Conservation (phyloP, 2,888 invertebrate species). For the Pheosia tremula region DNA sequence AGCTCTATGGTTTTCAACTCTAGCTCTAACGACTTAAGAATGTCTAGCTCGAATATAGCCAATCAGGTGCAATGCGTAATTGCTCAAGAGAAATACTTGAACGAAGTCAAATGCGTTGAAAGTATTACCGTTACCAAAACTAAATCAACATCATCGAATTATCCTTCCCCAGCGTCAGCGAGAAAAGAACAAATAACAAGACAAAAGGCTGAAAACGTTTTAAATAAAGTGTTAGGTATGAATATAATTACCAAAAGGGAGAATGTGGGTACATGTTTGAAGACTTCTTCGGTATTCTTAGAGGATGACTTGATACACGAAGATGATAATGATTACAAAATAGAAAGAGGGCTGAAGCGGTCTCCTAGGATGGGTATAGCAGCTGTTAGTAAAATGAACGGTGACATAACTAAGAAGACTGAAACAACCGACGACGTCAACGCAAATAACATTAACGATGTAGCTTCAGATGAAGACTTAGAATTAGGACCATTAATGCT, state of each 20-base stretch:
- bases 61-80: conserved; percentile 81
- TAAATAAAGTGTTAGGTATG: conserved; percentile 79
- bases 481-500: conserved; percentile 87
- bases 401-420: conserved; percentile 76
- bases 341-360: conserved; percentile 72
- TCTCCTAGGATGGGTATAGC: conserved; percentile 79
- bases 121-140: conserved; percentile 75
- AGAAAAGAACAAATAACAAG: conserved; percentile 76
- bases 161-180: conserved; percentile 67
- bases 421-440: conserved; percentile 67
- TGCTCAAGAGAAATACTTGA: conserved; percentile 81
- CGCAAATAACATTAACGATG: conserved; percentile 62
- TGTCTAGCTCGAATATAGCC: conserved; percentile 77
- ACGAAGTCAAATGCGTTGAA: conserved; percentile 80
- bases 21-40: conserved; percentile 78
- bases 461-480: conserved; percentile 84
- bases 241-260: conserved; percentile 77
- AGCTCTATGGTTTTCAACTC: conserved; percentile 83
- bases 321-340: conserved; percentile 71
- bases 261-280: conserved; percentile 71
- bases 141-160: conserved; percentile 57
- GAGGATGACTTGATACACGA: conserved; percentile 75
- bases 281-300: conserved; percentile 76
- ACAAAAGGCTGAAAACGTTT: conserved; percentile 78
- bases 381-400: conserved; percentile 79